A percentile compares a stretch with the other conserved stretches of the same genome.
Conservation (phyloP, 2,888 invertebrate species). For the Rhingia campestris region DNA sequence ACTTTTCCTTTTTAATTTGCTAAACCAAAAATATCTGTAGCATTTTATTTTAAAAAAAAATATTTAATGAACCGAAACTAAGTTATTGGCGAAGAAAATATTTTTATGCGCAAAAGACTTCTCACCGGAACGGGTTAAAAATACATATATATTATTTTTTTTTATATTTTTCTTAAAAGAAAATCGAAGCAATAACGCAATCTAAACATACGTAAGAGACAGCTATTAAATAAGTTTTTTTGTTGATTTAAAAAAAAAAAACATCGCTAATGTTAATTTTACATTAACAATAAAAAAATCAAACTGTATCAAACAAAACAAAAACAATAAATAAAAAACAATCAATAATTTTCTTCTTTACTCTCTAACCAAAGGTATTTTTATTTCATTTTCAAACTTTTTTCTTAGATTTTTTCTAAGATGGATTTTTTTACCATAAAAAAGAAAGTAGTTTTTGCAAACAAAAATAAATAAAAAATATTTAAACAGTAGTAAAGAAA, state of each 20-base stretch:
- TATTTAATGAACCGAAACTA: conserved; percentile 7
- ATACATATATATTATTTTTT: neutral
- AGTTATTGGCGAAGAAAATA: conserved; percentile 37
- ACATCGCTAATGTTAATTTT: conserved; percentile 54
- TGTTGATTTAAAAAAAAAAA: conserved; percentile 40
- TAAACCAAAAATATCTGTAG: conserved; percentile 73
- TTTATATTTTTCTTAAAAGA: conserved; percentile 14
- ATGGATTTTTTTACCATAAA: conserved; percentile 61
- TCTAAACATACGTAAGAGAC: conserved; percentile 40
- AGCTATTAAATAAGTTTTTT: conserved; percentile 48
- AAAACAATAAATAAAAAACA: conserved; percentile 46
- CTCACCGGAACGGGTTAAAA: conserved; percentile 73
- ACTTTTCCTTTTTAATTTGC: conserved; percentile 24
- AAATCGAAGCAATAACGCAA: conserved; percentile 41
- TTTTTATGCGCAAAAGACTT: conserved; percentile 31
- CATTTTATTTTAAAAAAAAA: conserved; percentile 61
- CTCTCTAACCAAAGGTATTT: conserved; percentile 69
- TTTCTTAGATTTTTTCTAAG: conserved; percentile 74
- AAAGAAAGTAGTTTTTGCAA: conserved; percentile 31
- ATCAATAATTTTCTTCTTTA: conserved; percentile 50
- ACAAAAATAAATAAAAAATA: conserved; percentile 29
- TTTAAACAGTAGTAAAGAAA: conserved; percentile 43
- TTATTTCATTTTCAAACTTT: conserved; percentile 70
- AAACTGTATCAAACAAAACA: conserved; percentile 60
- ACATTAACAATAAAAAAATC: conserved; percentile 53